These are phyloP conservation scores for Tethya wilhelma DNA, from an alignment of 37 sponge, comb jelly and placozoan species.

Conservation along the genomic window DNA sequence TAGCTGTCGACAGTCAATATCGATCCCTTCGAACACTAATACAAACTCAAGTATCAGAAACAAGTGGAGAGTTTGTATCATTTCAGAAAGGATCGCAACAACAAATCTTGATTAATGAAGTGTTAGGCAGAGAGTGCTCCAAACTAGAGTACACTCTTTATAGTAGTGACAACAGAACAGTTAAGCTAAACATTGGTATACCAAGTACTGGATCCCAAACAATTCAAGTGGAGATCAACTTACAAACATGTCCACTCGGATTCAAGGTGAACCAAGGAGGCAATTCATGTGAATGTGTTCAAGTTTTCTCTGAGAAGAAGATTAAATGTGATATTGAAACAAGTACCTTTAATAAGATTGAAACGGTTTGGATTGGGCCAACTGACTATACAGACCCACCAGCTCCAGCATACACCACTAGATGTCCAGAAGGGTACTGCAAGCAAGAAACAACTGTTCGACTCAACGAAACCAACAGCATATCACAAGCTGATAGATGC, in stretches of 20 bases:
- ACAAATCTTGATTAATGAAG: no score
- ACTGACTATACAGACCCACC: background rate
- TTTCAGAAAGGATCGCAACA: no score
- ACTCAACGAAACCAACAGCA: background rate
- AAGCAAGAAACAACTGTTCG: background rate
- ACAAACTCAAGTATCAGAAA: no score
- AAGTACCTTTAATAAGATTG: background rate
- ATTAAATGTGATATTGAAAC: background rate
- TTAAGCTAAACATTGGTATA: background rate
- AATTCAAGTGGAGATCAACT: background rate
- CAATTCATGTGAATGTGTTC: background rate
- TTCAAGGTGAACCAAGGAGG: background rate
- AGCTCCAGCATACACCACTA: background rate
- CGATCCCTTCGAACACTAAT: background rate
- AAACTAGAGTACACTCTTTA: background rate
- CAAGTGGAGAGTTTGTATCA: no score
- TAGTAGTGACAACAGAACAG: background rate
- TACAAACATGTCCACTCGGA: background rate
- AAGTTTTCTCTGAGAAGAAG: background rate
- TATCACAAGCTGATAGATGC: background rate
- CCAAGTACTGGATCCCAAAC: background rate
- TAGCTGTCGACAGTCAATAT: background rate
- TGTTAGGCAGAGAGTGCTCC: background rate
- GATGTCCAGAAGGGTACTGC: slow-evolving; percentile 9
- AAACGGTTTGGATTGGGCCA: background rate